phyloP scores from a whole-genome alignment of 2,113 vertebrate species.

The Ranitomeya imitator region DNA sequence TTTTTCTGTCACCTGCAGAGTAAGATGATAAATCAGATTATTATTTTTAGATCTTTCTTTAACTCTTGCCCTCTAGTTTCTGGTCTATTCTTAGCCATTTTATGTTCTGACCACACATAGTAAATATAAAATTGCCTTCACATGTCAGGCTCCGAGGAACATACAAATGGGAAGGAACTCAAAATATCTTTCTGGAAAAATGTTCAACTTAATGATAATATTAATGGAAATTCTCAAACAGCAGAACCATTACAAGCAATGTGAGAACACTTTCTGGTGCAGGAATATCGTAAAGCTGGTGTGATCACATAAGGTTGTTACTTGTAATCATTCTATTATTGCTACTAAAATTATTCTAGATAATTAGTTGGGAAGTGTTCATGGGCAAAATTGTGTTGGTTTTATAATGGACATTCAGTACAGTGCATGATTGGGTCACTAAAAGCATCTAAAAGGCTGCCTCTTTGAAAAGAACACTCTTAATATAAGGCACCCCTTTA shows the following conservation, averaged over 20 bases:
- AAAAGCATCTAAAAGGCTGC: neutral
- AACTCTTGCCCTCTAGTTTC: neutral
- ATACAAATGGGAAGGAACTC: neutral
- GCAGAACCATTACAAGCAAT: neutral
- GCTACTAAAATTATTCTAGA: too few species aligned
- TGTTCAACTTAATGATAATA: neutral
- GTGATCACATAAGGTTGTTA: too few species aligned
- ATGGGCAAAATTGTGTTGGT: neutral
- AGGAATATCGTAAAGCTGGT: neutral
- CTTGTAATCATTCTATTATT: too few species aligned
- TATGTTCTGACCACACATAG: neutral
- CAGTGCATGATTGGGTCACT: neutral
- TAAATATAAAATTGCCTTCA: constrained; percentile 12
- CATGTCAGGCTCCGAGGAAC: neutral
- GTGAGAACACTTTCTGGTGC: neutral
- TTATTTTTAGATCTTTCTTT: neutral
- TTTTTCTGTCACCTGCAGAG: too few species aligned
- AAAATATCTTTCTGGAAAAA: neutral
- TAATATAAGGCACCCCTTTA: neutral
- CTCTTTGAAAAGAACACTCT: neutral
- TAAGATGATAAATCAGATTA: neutral
- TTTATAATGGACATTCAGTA: neutral
- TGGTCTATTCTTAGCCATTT: neutral
- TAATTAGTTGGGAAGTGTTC: neutral
- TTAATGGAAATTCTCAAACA: neutral